These are phyloP conservation scores for Ashinkailepas kermadecensis DNA, from an alignment of 2,888 invertebrate species.

Conservation along the genomic window DNA sequence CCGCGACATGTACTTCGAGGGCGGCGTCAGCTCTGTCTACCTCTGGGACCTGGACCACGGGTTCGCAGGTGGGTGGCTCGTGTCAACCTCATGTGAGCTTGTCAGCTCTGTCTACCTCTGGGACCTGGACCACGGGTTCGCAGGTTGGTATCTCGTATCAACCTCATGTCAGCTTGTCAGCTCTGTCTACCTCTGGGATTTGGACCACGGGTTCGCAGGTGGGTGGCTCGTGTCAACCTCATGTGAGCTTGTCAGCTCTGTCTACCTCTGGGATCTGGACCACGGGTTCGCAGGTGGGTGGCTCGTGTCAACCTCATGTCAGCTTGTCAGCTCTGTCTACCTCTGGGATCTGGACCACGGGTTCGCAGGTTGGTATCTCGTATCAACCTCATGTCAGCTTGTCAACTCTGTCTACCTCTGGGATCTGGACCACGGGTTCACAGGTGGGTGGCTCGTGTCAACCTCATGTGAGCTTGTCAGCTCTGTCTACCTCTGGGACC, in stretches of 20 bases:
- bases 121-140: slow-evolving; percentile 98
- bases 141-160: slow-evolving; percentile 48
- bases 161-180: slow-evolving; percentile 60
- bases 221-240: slow-evolving; percentile 6
- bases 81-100: too few species aligned
- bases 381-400: too few species aligned
- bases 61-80: slow-evolving; percentile 63
- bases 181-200: slow-evolving; percentile 51
- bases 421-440: too few species aligned
- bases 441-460: too few species aligned
- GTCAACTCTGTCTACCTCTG: too few species aligned
- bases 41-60: slow-evolving; percentile 99
- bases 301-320: too few species aligned
- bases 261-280: too few species aligned
- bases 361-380: too few species aligned
- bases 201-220: slow-evolving; percentile 82
- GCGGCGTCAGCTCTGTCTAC: slow-evolving; percentile 98
- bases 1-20: slow-evolving; percentile 98
- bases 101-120: slow-evolving; percentile 98
- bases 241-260: slow-evolving; percentile 81
- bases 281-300: slow-evolving; percentile 82
- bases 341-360: too few species aligned
- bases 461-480: too few species aligned
- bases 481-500: too few species aligned
- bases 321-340: too few species aligned